Evolutionary conservation across 2,113 vertebrate species (phyloP).

Genomic region (Laterallus jamaicensis): DNA sequence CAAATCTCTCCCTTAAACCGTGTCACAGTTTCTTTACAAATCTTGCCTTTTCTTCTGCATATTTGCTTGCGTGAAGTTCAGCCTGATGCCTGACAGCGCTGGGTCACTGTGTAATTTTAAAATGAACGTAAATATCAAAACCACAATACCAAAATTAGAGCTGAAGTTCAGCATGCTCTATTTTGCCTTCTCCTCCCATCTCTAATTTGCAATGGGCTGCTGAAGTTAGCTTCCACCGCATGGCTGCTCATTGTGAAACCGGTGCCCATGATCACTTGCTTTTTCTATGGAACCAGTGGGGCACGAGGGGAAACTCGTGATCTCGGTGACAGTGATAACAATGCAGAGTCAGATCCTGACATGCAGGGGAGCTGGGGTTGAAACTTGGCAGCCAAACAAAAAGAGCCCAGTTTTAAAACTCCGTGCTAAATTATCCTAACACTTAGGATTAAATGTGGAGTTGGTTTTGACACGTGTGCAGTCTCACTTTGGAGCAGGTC

Average conservation of each 20-base stretch:
- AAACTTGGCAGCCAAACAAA: constrained; percentile 44
- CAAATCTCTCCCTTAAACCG: not conserved
- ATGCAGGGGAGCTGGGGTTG: not conserved
- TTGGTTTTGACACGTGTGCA: not conserved
- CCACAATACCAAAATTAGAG: constrained; percentile 62
- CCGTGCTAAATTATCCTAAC: constrained; percentile 6
- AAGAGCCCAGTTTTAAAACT: constrained; percentile 6
- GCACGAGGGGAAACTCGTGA: constrained; percentile 41
- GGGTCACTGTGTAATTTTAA: constrained; percentile 54
- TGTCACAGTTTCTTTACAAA: not conserved
- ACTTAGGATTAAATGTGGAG: not conserved
- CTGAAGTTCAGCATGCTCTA: constrained; percentile 2
- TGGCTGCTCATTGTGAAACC: not conserved
- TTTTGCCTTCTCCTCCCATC: constrained; percentile 46
- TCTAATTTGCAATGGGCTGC: constrained; percentile 46
- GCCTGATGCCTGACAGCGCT: not conserved
- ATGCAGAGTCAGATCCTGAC: constrained; percentile 1
- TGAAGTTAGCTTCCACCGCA: not conserved
- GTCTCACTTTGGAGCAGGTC: not conserved
- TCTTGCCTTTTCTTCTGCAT: not conserved
- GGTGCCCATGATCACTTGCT: not conserved
- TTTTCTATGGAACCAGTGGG: constrained; percentile 39
- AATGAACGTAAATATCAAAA: constrained; percentile 49
- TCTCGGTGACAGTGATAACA: not conserved
- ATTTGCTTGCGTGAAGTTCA: not conserved